Percentiles rank a stretch among this genome's conserved stretches.
These are phyloP conservation scores for Hypercompe scribonia DNA, from an alignment of 2,888 invertebrate genomes.

Conservation along the genomic window DNA sequence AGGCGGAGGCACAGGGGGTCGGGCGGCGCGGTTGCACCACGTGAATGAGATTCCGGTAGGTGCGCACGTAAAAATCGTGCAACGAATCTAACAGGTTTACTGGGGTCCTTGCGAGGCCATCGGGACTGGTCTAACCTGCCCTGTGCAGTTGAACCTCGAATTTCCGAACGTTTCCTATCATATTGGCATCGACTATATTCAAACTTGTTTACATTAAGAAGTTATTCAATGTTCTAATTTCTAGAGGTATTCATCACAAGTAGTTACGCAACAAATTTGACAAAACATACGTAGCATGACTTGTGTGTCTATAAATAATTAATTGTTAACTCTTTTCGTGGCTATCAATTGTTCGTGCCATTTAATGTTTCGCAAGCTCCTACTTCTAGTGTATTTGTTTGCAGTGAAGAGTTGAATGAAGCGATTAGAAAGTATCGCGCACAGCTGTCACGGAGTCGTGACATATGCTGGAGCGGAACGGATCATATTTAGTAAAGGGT, in stretches of 20 bases:
- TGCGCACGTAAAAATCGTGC: slow-evolving; percentile 87
- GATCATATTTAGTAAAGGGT: slow-evolving; percentile 80
- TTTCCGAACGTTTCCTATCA: slow-evolving; percentile 83
- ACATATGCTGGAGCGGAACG: slow-evolving; percentile 83
- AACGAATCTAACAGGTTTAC: slow-evolving; percentile 87
- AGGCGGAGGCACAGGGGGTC: slow-evolving; percentile 67
- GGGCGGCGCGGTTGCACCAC: slow-evolving; percentile 76
- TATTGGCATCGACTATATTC: slow-evolving; percentile 70
- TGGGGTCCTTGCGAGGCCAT: slow-evolving; percentile 86
- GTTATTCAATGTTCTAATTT: slow-evolving; percentile 46
- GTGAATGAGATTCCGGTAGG: slow-evolving; percentile 87
- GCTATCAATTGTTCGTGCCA: slow-evolving; percentile 75
- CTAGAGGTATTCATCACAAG: slow-evolving; percentile 43
- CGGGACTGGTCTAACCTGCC: slow-evolving; percentile 87
- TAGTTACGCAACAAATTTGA: slow-evolving; percentile 61
- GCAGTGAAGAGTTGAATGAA: slow-evolving; percentile 72
- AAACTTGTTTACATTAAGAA: slow-evolving; percentile 61
- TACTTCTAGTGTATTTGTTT: slow-evolving; percentile 76
- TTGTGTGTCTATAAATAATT: slow-evolving; percentile 73
- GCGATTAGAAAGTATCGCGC: slow-evolving; percentile 83
- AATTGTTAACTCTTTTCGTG: slow-evolving; percentile 74
- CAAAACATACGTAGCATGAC: slow-evolving; percentile 59
- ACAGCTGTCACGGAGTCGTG: slow-evolving; percentile 84
- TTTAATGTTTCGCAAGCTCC: slow-evolving; percentile 79
- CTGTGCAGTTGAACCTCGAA: slow-evolving; percentile 83